Percentiles rank a stretch among this genome's conserved stretches.
These are phyloP conservation scores for Habroteleia sp. DNA, from an alignment of 2,888 invertebrate species.

Conservation along the genomic window DNA sequence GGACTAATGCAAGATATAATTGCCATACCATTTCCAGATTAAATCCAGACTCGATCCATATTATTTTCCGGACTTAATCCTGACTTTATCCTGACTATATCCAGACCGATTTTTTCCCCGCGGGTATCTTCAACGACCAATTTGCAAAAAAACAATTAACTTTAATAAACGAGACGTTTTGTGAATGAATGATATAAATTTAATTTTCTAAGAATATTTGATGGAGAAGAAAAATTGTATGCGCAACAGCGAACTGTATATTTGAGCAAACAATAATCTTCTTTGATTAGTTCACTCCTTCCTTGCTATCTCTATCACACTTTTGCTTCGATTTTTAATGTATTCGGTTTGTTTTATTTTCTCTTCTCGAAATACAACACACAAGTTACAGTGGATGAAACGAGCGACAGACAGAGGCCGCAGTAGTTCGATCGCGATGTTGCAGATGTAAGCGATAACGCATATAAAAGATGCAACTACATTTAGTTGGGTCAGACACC, in stretches of 20 bases:
- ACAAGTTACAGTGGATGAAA: slow-evolving; percentile 63
- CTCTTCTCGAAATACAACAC: slow-evolving; percentile 62
- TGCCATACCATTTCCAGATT: no score
- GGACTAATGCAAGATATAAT: no score
- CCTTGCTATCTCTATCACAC: slow-evolving; percentile 16
- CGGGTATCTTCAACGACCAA: background rate
- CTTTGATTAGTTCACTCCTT: slow-evolving; percentile 63
- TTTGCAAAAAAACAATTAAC: slow-evolving; percentile 7
- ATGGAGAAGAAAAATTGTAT: slow-evolving; percentile 45
- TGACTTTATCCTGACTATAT: no score
- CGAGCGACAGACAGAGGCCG: slow-evolving; percentile 59
- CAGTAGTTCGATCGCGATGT: slow-evolving; percentile 64
- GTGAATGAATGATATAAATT: slow-evolving; percentile 15
- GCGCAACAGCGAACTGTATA: slow-evolving; percentile 34
- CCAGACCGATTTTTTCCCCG: no score
- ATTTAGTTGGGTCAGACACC: slow-evolving; percentile 77
- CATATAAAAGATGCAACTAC: slow-evolving; percentile 78
- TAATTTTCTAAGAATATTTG: slow-evolving; percentile 41
- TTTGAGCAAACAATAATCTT: slow-evolving; percentile 60
- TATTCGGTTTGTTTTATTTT: slow-evolving; percentile 52
- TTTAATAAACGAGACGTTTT: slow-evolving; percentile 26
- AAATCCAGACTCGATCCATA: no score
- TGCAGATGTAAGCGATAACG: slow-evolving; percentile 76
- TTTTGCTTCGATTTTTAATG: slow-evolving; percentile 30
- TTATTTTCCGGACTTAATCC: no score